These are phyloP conservation scores for Sparidentex hasta DNA, from an alignment of 2,797 vertebrate genomes.

Conservation along the genomic window DNA sequence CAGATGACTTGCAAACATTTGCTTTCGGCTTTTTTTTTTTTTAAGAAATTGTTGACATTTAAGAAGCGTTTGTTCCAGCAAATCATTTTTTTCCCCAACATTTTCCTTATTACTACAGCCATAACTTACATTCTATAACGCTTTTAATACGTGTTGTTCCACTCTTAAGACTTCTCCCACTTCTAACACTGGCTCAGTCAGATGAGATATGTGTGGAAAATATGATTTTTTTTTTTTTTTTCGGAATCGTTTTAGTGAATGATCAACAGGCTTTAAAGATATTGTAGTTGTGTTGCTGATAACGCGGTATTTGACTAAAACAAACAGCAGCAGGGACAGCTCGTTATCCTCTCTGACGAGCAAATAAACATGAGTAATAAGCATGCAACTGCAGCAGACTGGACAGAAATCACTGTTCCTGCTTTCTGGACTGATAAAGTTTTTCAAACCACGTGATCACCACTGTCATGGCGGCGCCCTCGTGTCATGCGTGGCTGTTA, in stretches of 20 bases:
- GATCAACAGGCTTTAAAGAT: too few relatives aligned
- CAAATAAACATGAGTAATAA: neutral
- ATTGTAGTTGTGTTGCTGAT: neutral
- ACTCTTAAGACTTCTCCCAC: neutral
- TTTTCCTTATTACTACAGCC: too few relatives aligned
- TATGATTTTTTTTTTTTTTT: neutral
- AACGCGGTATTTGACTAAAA: neutral
- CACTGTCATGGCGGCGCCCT: constrained; percentile 83
- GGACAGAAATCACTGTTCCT: neutral
- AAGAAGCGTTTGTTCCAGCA: too few relatives aligned
- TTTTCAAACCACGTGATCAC: constrained; percentile 74
- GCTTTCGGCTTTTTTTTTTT: too few relatives aligned
- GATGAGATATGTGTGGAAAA: neutral
- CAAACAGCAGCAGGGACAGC: neutral
- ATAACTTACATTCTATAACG: too few relatives aligned
- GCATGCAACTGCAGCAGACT: neutral
- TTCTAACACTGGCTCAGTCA: neutral
- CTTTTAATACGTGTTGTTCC: too few relatives aligned
- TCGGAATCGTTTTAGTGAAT: neutral
- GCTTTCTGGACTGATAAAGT: constrained; percentile 66
- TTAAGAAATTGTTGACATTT: too few relatives aligned
- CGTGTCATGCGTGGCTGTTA: constrained; percentile 63
- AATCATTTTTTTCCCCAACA: too few relatives aligned
- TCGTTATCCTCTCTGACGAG: neutral
- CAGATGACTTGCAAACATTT: too few relatives aligned